Conservation (phyloP, 2,113 vertebrate species). For the Tupaia tana region DNA sequence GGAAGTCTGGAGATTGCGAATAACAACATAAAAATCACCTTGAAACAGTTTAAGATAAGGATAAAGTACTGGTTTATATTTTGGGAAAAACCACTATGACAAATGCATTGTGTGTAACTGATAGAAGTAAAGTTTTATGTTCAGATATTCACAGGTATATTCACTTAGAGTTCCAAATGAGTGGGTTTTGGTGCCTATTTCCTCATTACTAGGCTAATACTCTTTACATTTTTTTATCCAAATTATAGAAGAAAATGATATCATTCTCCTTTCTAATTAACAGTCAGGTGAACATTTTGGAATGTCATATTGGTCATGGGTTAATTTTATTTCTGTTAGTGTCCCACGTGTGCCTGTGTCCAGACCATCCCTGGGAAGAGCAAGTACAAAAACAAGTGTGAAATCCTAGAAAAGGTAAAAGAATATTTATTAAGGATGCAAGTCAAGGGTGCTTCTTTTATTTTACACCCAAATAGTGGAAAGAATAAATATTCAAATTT, state of each 20-base stretch:
- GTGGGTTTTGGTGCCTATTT: neutral
- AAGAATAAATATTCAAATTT: neutral
- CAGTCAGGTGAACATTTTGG: neutral
- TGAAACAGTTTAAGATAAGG: neutral
- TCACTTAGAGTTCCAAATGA: neutral
- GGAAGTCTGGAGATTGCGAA: neutral
- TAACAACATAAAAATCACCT: neutral
- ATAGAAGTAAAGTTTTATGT: neutral
- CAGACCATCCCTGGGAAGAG: neutral
- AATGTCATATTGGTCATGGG: neutral
- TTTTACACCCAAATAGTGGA: neutral
- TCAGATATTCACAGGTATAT: neutral
- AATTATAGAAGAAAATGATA: neutral
- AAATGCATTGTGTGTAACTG: neutral
- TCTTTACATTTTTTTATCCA: neutral
- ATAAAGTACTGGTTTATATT: neutral
- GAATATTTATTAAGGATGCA: neutral
- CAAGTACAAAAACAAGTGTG: neutral
- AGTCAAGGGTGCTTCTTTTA: neutral
- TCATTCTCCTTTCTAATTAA: neutral
- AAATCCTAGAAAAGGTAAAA: neutral
- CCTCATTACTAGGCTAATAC: neutral
- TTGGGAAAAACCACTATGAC: neutral
- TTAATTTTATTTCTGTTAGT: neutral
- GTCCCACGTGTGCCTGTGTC: fast-evolving